Conservation (phyloP, 2,888 invertebrate species). For the Barypeithes pellucidus region DNA sequence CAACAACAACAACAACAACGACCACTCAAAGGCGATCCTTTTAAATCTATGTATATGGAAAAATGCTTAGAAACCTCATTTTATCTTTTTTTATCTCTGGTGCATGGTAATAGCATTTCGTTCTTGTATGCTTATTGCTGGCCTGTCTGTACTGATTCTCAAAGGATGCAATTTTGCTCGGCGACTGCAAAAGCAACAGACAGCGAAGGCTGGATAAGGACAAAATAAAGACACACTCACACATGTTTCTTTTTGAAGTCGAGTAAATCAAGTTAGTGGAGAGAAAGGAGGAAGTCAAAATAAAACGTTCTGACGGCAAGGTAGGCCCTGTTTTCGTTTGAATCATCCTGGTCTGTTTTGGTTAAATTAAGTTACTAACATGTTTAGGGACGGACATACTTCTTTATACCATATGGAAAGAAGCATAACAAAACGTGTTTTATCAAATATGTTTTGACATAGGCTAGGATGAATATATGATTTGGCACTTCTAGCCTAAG, state of each 20-base stretch:
- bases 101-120: constrained; percentile 4
- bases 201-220: constrained; percentile 29
- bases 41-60: neutral
- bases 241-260: constrained; percentile 44
- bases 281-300: constrained; percentile 24
- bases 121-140: constrained; percentile 1
- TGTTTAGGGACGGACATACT: neutral
- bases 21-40: neutral
- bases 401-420: too few species aligned
- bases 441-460: too few species aligned
- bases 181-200: constrained; percentile 26
- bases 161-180: constrained; percentile 17
- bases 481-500: too few species aligned
- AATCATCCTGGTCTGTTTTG: constrained; percentile 14
- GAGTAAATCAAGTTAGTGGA: constrained; percentile 42
- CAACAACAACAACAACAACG: constrained; percentile 28
- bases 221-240: constrained; percentile 39
- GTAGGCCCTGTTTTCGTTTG: constrained; percentile 33
- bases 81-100: constrained; percentile 7
- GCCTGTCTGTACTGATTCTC: constrained; percentile 5
- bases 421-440: too few species aligned
- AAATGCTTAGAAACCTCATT: neutral
- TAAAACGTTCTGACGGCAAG: constrained; percentile 21
- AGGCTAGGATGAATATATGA: too few species aligned
- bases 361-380: constrained; percentile 31